These are phyloP conservation scores for Oceanites oceanicus DNA, from an alignment of 2,113 vertebrate species.

Conservation along the genomic window DNA sequence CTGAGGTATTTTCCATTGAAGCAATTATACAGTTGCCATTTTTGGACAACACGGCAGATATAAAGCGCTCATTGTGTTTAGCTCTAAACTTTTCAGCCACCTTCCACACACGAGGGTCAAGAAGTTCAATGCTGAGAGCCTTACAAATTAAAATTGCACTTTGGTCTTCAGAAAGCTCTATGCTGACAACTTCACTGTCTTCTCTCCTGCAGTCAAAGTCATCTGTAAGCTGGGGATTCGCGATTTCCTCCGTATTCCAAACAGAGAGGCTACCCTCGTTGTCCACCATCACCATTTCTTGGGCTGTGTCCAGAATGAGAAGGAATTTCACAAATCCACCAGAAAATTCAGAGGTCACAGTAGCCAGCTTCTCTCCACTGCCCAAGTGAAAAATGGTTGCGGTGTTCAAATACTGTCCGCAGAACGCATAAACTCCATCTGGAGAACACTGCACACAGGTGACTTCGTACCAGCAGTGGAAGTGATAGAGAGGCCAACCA, in stretches of 20 bases:
- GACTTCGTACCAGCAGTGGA: constrained; percentile 99
- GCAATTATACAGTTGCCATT: constrained; percentile 96
- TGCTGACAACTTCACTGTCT: constrained; percentile 91
- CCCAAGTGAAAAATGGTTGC: constrained; percentile 92
- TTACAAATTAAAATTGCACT: constrained; percentile 96
- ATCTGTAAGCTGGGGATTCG: constrained; percentile 90
- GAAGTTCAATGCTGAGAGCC: constrained; percentile 91
- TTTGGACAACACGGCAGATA: constrained; percentile 94
- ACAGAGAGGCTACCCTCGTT: constrained; percentile 95
- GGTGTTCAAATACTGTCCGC: constrained; percentile 96
- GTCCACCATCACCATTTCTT: constrained; percentile 98
- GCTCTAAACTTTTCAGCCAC: constrained; percentile 97
- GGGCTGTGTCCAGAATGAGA: constrained; percentile 88
- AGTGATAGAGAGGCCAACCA: constrained; percentile 96
- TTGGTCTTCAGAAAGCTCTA: constrained; percentile 96
- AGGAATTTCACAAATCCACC: constrained; percentile 97
- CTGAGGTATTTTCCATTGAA: constrained; percentile 98
- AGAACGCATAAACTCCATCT: constrained; percentile 94
- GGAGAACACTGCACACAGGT: constrained; percentile 96
- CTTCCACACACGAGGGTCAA: constrained; percentile 93
- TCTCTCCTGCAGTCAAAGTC: constrained; percentile 95
- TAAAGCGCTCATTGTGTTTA: constrained; percentile 91
- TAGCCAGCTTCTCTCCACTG: constrained; percentile 94
- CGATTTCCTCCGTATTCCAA: constrained; percentile 94
- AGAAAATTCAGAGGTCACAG: constrained; percentile 95